phyloP scores from a whole-genome alignment of 53 echinoderm and acorn worm species.

The Mesocentrotus franciscanus region DNA sequence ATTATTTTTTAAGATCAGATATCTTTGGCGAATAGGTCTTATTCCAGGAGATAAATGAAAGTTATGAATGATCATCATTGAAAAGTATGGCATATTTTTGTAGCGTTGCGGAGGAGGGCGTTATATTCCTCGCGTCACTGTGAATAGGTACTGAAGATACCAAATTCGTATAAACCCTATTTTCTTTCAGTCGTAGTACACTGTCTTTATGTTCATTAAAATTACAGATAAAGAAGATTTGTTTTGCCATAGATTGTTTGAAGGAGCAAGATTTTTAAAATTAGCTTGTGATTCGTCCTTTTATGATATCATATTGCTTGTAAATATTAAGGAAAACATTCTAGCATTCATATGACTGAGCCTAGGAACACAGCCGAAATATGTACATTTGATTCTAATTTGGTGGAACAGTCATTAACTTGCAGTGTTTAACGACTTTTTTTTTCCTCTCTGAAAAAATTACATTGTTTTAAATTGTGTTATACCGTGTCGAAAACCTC shows the following conservation, averaged over 20 bases:
- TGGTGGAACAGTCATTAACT: conserved; percentile 13
- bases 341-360: not conserved
- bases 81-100: not conserved
- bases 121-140: not conserved
- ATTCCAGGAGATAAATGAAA: not conserved
- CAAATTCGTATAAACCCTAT: not conserved
- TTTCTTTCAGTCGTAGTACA: not conserved
- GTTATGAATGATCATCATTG: not conserved
- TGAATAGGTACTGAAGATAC: not conserved
- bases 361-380: not conserved
- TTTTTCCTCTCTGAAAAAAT: not conserved
- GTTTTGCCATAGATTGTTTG: not conserved
- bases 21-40: not conserved
- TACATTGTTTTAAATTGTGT: conserved; percentile 14
- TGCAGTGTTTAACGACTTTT: not conserved
- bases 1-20: not conserved
- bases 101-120: not conserved
- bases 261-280: not conserved
- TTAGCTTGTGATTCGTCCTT: not conserved
- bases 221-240: not conserved
- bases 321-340: not conserved
- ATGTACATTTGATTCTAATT: conserved; percentile 15
- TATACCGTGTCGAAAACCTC: conserved; percentile 12
- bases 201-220: not conserved
- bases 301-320: not conserved